Conservation (phyloP, 2,888 invertebrate genomes). For the Piscicola geometra region DNA sequence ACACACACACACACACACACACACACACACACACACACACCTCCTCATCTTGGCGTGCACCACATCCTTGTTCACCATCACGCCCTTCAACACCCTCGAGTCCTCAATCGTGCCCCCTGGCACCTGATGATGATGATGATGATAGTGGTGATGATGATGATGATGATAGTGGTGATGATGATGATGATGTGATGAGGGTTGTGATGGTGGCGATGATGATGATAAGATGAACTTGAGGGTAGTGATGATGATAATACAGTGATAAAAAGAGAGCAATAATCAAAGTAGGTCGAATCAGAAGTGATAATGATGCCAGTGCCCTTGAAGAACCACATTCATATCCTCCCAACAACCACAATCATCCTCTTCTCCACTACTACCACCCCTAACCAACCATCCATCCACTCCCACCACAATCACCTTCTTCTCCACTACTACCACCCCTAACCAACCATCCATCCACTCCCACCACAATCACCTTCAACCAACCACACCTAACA, state of each 20-base stretch:
- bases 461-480: constrained; percentile 57
- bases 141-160: constrained; percentile 18
- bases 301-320: background rate
- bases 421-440: background rate
- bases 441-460: constrained; percentile 59
- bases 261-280: too few relatives aligned
- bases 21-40: constrained; percentile 41
- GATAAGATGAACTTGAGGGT: too few relatives aligned
- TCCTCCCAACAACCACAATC: too few relatives aligned
- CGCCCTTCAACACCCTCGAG: constrained; percentile 82
- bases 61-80: constrained; percentile 98
- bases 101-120: constrained; percentile 95
- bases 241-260: too few relatives aligned
- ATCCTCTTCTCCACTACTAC: background rate
- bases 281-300: constrained; percentile 8
- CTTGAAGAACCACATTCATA: too few relatives aligned
- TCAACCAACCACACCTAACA: constrained; percentile 57
- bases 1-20: background rate
- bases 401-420: background rate
- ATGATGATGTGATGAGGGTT: background rate
- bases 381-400: background rate
- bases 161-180: constrained; percentile 26
- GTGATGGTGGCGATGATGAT: too few relatives aligned
- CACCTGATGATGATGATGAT: constrained; percentile 59
- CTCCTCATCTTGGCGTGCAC: constrained; percentile 93